Percentiles rank a stretch among this genome's conserved stretches.
Conservation (phyloP, 2,797 vertebrate genomes). For the Muscicapa striata region DNA sequence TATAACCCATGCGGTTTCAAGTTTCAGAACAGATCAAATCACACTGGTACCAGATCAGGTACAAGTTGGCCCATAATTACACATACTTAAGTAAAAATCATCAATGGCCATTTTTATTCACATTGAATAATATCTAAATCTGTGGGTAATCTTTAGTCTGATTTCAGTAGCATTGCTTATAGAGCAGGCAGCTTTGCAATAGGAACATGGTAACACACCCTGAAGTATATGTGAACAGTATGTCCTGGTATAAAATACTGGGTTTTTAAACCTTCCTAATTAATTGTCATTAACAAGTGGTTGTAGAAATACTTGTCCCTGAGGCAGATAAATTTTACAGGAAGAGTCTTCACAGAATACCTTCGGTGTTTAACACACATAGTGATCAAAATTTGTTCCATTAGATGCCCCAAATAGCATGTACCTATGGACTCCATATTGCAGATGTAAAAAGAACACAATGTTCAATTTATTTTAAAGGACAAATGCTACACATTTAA, state of each 20-base stretch:
- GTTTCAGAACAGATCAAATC: conserved; percentile 41
- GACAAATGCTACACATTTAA: conserved; percentile 50
- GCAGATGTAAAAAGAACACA: conserved; percentile 54
- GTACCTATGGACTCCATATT: conserved; percentile 51
- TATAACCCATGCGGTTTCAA: conserved; percentile 21
- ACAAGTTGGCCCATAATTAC: conserved; percentile 66
- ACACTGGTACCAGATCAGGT: conserved; percentile 57
- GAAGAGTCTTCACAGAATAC: conserved; percentile 13
- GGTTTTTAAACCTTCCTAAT: conserved; percentile 58
- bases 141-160: conserved; percentile 50
- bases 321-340: conserved; percentile 9
- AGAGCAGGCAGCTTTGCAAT: conserved; percentile 48
- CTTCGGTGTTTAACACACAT: not conserved
- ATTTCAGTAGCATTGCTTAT: conserved; percentile 56
- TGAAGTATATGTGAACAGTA: conserved; percentile 22
- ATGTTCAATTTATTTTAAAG: conserved; percentile 49
- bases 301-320: conserved; percentile 13
- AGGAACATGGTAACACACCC: conserved; percentile 31
- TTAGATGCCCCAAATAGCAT: conserved; percentile 24
- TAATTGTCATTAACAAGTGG: conserved; percentile 2
- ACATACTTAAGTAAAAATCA: conserved; percentile 50
- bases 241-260: conserved; percentile 66
- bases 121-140: conserved; percentile 70
- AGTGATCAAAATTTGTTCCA: not conserved
- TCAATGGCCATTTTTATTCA: conserved; percentile 70